These are phyloP conservation scores for Zaprionus camerounensis DNA, from an alignment of 1,140 invertebrate species.

Conservation along the genomic window DNA sequence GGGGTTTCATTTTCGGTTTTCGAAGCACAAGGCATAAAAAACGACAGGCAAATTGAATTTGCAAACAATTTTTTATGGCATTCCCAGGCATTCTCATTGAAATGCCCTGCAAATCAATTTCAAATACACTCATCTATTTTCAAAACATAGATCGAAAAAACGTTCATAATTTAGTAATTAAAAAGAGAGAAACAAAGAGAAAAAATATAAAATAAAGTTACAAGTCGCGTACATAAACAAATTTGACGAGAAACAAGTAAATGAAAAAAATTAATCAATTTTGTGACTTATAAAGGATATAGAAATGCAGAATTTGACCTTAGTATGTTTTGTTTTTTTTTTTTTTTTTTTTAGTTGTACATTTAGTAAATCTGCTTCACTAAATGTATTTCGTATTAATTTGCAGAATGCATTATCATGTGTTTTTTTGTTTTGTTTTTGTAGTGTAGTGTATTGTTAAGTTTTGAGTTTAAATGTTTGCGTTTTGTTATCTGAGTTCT, in stretches of 20 bases:
- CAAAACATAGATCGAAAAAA: background rate
- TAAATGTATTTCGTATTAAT: slow-evolving; percentile 63
- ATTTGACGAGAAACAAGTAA: background rate
- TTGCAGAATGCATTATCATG: slow-evolving; percentile 51
- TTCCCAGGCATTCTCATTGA: slow-evolving; percentile 4
- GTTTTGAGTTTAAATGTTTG: slow-evolving; percentile 29
- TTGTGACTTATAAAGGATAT: background rate
- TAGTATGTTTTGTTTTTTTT: slow-evolving; percentile 21
- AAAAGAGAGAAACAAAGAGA: background rate
- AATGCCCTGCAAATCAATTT: slow-evolving; percentile 53
- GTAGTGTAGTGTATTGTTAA: slow-evolving; percentile 34
- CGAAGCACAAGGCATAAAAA: slow-evolving; percentile 43
- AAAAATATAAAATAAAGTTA: background rate
- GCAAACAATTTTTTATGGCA: slow-evolving; percentile 41
- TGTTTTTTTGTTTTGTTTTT: slow-evolving; percentile 18
- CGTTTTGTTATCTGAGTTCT: slow-evolving; percentile 38
- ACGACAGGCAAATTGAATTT: slow-evolving; percentile 49
- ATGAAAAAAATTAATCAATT: background rate
- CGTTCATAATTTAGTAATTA: background rate
- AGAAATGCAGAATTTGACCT: slow-evolving; percentile 6
- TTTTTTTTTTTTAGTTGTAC: slow-evolving; percentile 23
- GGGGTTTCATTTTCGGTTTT: slow-evolving; percentile 23
- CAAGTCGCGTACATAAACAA: background rate
- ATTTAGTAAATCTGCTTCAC: slow-evolving; percentile 44
- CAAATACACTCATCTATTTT: slow-evolving; percentile 37